phyloP scores from a whole-genome alignment of 2,888 invertebrate species.

The Caprella mutica region DNA sequence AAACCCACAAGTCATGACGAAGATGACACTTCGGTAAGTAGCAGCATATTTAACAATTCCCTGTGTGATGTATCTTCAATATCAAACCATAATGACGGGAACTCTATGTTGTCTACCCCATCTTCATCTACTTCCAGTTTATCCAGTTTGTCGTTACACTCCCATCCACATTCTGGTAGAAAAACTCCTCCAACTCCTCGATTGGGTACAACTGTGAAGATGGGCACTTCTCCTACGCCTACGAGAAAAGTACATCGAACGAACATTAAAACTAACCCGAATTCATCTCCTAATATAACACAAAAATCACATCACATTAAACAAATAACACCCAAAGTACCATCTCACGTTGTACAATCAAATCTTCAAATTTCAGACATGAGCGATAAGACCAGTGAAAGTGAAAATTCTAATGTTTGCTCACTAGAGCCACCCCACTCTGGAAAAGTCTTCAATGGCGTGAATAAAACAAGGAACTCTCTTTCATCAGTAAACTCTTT shows the following conservation, averaged over 20 bases:
- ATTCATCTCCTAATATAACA: slow-evolving; percentile 7
- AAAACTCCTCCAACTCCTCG: slow-evolving; percentile 30
- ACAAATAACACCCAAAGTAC: too few species aligned
- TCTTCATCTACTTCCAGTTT: slow-evolving; percentile 31
- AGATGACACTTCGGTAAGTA: slow-evolving; percentile 3
- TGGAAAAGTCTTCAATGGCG: too few species aligned
- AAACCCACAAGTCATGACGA: slow-evolving; percentile 1
- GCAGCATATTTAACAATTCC: background rate
- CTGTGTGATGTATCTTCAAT: background rate
- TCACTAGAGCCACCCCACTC: too few species aligned
- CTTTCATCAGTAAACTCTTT: slow-evolving; percentile 30
- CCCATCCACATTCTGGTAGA: slow-evolving; percentile 29
- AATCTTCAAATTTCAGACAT: too few species aligned
- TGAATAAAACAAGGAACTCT: slow-evolving; percentile 22
- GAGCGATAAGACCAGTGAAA: too few species aligned
- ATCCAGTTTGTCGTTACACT: slow-evolving; percentile 21
- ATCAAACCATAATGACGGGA: slow-evolving; percentile 16
- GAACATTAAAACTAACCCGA: slow-evolving; percentile 29
- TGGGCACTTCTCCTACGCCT: slow-evolving; percentile 27
- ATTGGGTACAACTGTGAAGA: slow-evolving; percentile 21
- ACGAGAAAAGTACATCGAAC: slow-evolving; percentile 17
- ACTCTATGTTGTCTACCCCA: slow-evolving; percentile 26
- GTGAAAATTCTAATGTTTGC: too few species aligned
- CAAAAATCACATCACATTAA: too few species aligned
- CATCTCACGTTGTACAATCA: too few species aligned